phyloP scores from a whole-genome alignment of 2,888 invertebrate species.

The Drosophila crucigera region DNA sequence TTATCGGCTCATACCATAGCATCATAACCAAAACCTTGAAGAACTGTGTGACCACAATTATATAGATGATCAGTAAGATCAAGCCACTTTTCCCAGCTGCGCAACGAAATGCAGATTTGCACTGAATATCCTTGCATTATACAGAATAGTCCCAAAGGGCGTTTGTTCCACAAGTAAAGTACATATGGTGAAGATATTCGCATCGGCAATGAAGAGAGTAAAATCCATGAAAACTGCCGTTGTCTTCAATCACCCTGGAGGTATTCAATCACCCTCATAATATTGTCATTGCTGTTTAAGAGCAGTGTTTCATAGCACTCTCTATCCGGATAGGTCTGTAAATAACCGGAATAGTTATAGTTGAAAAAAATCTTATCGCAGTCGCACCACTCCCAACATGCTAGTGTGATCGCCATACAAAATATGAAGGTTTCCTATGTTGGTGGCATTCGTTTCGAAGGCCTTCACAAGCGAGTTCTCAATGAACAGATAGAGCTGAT shows the following conservation, averaged over 20 bases:
- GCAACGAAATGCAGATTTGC: constrained; percentile 47
- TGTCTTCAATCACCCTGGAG: constrained; percentile 59
- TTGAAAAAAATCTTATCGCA: constrained; percentile 50
- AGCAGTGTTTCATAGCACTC: constrained; percentile 73
- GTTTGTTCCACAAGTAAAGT: constrained; percentile 76
- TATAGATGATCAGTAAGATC: constrained; percentile 57
- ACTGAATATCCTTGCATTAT: constrained; percentile 1
- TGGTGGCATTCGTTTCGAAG: constrained; percentile 29
- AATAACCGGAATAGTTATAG: constrained; percentile 47
- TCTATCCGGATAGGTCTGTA: constrained; percentile 60
- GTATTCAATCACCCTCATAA: constrained; percentile 70
- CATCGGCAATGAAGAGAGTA: constrained; percentile 80
- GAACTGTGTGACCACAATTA: constrained; percentile 67
- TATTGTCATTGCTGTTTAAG: constrained; percentile 70
- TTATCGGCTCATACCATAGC: constrained; percentile 62
- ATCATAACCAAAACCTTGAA: constrained; percentile 58
- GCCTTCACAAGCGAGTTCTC: constrained; percentile 61
- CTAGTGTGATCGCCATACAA: constrained; percentile 57
- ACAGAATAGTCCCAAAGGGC: constrained; percentile 66
- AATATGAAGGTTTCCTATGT: constrained; percentile 51
- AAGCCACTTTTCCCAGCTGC: constrained; percentile 47
- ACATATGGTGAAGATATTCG: constrained; percentile 79
- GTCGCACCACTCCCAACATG: constrained; percentile 76
- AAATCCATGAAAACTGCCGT: constrained; percentile 82
- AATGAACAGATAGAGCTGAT: constrained; percentile 66